Evolutionary conservation across 2,113 vertebrate genomes (phyloP).

Genomic region (Alosa alosa): DNA sequence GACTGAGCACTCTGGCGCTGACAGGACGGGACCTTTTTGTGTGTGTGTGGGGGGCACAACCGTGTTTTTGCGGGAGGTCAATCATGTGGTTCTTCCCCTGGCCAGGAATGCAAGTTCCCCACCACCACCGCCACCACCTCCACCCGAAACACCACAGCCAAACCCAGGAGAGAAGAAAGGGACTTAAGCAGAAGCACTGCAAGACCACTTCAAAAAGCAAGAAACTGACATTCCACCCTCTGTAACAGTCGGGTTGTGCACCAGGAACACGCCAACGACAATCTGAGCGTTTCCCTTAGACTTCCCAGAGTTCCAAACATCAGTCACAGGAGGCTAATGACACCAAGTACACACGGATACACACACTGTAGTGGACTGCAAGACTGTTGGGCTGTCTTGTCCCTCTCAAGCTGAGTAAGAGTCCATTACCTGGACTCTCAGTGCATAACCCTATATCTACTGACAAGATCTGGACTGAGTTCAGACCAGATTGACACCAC

Average conservation of each 20-base stretch:
- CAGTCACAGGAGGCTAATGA: too few relatives aligned
- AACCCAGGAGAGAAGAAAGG: neutral
- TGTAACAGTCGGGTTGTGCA: neutral
- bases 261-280: too few relatives aligned
- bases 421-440: too few relatives aligned
- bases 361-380: too few relatives aligned
- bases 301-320: too few relatives aligned
- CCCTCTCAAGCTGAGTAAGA: too few relatives aligned
- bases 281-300: too few relatives aligned
- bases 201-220: neutral
- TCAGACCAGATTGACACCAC: too few relatives aligned
- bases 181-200: neutral
- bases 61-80: conserved; percentile 4
- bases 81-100: neutral
- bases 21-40: neutral
- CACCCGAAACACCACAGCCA: neutral
- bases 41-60: neutral
- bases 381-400: too few relatives aligned
- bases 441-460: too few relatives aligned
- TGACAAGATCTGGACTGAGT: too few relatives aligned
- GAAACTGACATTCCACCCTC: neutral
- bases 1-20: neutral
- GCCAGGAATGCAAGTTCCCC: neutral
- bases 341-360: too few relatives aligned
- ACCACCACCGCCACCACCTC: neutral